These are phyloP conservation scores for Bombus polaris DNA, from an alignment of 1,140 invertebrate genomes.

Conservation along the genomic window DNA sequence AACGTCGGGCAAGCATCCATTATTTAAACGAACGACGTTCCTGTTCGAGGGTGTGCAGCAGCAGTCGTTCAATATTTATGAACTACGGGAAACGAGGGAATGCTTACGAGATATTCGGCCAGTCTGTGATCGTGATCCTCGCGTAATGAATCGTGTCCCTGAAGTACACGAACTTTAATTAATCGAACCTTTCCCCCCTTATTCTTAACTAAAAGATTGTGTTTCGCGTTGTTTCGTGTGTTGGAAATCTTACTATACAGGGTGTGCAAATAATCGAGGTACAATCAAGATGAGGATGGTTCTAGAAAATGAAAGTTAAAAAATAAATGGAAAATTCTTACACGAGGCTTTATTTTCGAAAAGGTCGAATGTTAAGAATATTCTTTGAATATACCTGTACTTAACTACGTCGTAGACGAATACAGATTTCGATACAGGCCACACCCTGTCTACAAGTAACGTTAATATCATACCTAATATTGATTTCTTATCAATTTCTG, in stretches of 20 bases:
- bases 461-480: too few relatives aligned
- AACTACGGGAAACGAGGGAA: neutral
- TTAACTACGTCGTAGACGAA: too few relatives aligned
- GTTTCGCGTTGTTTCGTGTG: too few relatives aligned
- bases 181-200: neutral
- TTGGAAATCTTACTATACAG: neutral
- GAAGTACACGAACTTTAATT: conserved; percentile 3
- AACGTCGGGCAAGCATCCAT: conserved; percentile 6
- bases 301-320: neutral
- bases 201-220: neutral
- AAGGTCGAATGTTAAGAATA: neutral
- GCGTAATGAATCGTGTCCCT: conserved; percentile 21
- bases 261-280: neutral
- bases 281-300: neutral
- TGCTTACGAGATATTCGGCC: conserved; percentile 17
- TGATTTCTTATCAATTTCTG: too few relatives aligned
- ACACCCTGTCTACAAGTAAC: too few relatives aligned
- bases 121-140: neutral
- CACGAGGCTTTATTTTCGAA: neutral
- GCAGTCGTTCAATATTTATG: conserved; percentile 45
- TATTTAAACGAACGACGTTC: conserved; percentile 48
- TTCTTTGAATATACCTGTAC: too few relatives aligned
- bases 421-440: too few relatives aligned
- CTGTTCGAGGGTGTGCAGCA: conserved; percentile 4
- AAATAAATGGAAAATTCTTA: too few relatives aligned